Conservation (phyloP, 2,113 vertebrate genomes). For the Catharus minimus region DNA sequence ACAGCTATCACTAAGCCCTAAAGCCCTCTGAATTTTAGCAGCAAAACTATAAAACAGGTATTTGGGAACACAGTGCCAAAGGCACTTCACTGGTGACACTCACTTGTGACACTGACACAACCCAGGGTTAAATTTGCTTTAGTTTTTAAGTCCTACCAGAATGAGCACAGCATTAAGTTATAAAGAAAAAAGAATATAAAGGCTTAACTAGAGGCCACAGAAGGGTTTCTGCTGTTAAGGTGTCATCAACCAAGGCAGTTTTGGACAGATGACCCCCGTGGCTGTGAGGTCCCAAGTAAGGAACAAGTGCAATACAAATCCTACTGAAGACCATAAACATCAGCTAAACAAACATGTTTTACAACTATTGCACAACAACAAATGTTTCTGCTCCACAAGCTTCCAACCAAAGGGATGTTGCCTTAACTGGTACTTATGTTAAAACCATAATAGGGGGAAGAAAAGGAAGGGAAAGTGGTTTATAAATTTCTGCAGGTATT, state of each 20-base stretch:
- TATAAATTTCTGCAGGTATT: not conserved
- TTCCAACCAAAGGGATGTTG: not conserved
- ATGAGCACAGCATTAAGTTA: not conserved
- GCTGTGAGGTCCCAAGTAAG: not conserved
- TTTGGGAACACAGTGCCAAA: not conserved
- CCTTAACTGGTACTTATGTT: not conserved
- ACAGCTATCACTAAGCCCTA: not conserved
- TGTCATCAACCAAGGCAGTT: not conserved
- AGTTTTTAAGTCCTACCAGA: not conserved
- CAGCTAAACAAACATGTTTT: not conserved
- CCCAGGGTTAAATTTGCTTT: not conserved
- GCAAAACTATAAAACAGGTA: not conserved
- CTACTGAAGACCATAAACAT: not conserved
- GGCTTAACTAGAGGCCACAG: not conserved
- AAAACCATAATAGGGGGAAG: not conserved
- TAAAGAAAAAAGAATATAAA: not conserved
- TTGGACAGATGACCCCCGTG: accelerated
- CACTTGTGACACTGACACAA: not conserved
- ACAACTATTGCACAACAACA: not conserved
- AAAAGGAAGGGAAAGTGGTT: not conserved
- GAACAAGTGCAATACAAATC: not conserved
- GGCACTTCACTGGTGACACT: not conserved
- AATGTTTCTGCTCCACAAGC: not conserved
- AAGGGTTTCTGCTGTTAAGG: not conserved
- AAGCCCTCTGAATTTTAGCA: not conserved